A percentile compares a stretch with the other conserved stretches of the same genome.
phyloP scores from a whole-genome alignment of 2,888 invertebrate species.

The Notodonta ziczac region DNA sequence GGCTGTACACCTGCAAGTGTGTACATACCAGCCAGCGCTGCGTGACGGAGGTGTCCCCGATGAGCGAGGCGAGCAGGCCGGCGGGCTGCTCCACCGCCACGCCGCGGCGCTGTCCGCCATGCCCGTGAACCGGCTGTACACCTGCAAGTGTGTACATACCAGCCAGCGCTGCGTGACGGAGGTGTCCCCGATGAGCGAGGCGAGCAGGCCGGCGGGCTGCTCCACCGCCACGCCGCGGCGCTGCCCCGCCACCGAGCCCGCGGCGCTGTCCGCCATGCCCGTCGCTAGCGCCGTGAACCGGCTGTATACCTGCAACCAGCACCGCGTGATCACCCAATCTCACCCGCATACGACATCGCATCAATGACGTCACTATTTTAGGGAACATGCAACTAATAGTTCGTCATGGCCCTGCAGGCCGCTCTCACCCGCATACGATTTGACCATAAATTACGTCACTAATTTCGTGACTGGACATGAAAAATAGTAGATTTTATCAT shows the following conservation, averaged over 20 bases:
- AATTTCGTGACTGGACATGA: neutral
- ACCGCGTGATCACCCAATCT: neutral
- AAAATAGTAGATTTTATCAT: no score
- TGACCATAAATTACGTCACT: neutral
- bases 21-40: slow-evolving; percentile 96
- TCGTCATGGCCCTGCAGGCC: no score
- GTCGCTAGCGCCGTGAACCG: slow-evolving; percentile 96
- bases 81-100: slow-evolving; percentile 98
- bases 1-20: no score
- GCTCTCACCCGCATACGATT: neutral
- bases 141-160: slow-evolving; percentile 76
- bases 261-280: slow-evolving; percentile 97
- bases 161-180: slow-evolving; percentile 99
- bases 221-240: slow-evolving; percentile 97
- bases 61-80: slow-evolving; percentile 95
- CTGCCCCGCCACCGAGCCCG: slow-evolving; percentile 98
- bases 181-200: slow-evolving; percentile 97
- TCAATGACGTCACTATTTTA: neutral
- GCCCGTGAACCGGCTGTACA: no score
- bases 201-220: slow-evolving; percentile 95
- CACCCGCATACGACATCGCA: no score
- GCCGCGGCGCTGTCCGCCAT: slow-evolving; percentile 90
- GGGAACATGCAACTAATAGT: neutral
- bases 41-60: slow-evolving; percentile 98
- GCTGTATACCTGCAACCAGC: slow-evolving; percentile 84